These are phyloP conservation scores for Panagrolaimus sp. DNA, from an alignment of 1,140 invertebrate species.

Conservation along the genomic window DNA sequence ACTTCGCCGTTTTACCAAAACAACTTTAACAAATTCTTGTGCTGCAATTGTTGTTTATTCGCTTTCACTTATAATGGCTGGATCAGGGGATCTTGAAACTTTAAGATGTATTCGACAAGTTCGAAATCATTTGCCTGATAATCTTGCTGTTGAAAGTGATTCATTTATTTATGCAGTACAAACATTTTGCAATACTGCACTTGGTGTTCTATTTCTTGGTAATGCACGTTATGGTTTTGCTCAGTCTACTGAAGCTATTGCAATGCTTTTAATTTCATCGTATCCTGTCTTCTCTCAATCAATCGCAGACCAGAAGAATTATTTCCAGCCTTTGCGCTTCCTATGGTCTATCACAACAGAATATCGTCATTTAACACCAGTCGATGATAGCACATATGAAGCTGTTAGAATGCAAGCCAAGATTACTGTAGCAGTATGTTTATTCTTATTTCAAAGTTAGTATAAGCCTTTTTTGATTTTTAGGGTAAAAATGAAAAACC, in stretches of 20 bases:
- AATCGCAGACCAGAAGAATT: slow-evolving; percentile 32
- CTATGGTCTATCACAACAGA: slow-evolving; percentile 33
- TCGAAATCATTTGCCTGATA: slow-evolving; percentile 21
- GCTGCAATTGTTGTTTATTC: not conserved
- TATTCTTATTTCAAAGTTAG: no score
- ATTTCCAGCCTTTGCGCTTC: slow-evolving; percentile 41
- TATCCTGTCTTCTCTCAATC: slow-evolving; percentile 40
- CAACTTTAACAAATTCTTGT: not conserved
- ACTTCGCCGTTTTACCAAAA: not conserved
- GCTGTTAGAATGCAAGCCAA: not conserved
- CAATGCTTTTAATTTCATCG: slow-evolving; percentile 31
- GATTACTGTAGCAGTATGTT: not conserved
- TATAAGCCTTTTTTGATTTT: no score
- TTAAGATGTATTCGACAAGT: slow-evolving; percentile 32
- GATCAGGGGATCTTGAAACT: slow-evolving; percentile 35
- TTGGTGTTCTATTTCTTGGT: slow-evolving; percentile 38
- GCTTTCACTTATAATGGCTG: slow-evolving; percentile 32
- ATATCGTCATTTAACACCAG: not conserved
- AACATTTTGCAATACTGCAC: slow-evolving; percentile 31
- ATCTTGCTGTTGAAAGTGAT: slow-evolving; percentile 1
- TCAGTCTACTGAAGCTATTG: slow-evolving; percentile 32
- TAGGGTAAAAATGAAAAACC: no score
- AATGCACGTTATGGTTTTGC: slow-evolving; percentile 32
- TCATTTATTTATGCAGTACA: slow-evolving; percentile 32
- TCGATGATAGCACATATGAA: not conserved